Percentiles rank a stretch among this genome's conserved stretches.
phyloP scores from a whole-genome alignment of 1,140 invertebrate genomes.

The Anadara kagoshimensis region DNA sequence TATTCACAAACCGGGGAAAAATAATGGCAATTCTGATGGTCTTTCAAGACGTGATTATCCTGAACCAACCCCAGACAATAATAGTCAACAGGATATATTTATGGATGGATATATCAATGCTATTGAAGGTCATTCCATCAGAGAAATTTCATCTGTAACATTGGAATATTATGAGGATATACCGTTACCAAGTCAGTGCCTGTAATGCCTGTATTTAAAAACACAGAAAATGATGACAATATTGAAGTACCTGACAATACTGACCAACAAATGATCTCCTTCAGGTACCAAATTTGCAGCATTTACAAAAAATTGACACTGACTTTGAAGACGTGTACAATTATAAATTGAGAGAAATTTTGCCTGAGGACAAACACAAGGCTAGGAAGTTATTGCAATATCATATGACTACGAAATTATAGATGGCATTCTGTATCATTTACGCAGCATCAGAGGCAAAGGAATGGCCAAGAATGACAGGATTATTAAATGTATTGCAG shows the following conservation, averaged over 20 bases:
- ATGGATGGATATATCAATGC: too few relatives aligned
- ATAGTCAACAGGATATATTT: too few relatives aligned
- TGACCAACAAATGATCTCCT: too few relatives aligned
- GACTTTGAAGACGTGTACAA: background rate
- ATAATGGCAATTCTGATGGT: conserved; percentile 6
- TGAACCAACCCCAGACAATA: too few relatives aligned
- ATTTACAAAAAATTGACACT: background rate
- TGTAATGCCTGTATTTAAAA: too few relatives aligned
- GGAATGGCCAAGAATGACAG: conserved; percentile 7
- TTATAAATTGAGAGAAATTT: background rate
- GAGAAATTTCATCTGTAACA: too few relatives aligned
- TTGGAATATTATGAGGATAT: too few relatives aligned
- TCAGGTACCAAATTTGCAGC: background rate
- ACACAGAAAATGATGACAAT: too few relatives aligned
- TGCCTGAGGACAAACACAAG: background rate
- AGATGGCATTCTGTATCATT: conserved; percentile 19
- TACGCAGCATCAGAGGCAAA: conserved; percentile 1
- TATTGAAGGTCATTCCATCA: too few relatives aligned
- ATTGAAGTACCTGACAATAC: too few relatives aligned
- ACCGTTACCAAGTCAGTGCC: too few relatives aligned
- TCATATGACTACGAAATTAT: conserved; percentile 15
- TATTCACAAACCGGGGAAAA: conserved; percentile 5
- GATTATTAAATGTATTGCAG: conserved; percentile 15
- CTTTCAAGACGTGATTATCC: background rate
- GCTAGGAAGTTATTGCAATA: conserved; percentile 4